These are phyloP conservation scores for Catocala sponsa DNA, from an alignment of 2,888 invertebrate species.

Conservation along the genomic window DNA sequence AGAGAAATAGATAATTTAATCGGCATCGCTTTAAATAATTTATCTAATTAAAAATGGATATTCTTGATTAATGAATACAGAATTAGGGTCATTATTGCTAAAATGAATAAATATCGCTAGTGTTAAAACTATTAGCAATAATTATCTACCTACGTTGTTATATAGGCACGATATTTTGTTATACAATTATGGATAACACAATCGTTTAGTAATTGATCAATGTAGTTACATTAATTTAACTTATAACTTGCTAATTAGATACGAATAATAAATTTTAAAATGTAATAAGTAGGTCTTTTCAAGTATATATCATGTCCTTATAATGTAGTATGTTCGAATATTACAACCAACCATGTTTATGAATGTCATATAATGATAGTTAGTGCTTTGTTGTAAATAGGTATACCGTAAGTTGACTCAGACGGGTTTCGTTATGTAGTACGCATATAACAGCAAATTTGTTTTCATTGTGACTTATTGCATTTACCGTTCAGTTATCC, in stretches of 20 bases:
- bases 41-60: background rate
- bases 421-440: conserved; percentile 51
- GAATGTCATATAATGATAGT: conserved; percentile 29
- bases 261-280: too few relatives aligned
- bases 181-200: too few relatives aligned
- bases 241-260: too few relatives aligned
- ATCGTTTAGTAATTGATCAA: too few relatives aligned
- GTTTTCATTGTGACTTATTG: conserved; percentile 64
- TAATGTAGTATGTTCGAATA: conserved; percentile 1
- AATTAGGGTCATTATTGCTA: too few relatives aligned
- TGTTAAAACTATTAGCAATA: too few relatives aligned
- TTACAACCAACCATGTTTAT: conserved; percentile 19
- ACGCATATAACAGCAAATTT: conserved; percentile 50
- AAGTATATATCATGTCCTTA: background rate
- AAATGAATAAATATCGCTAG: too few relatives aligned
- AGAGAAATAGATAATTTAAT: too few relatives aligned
- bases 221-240: too few relatives aligned
- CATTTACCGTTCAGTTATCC: conserved; percentile 66
- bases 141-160: background rate
- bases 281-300: background rate
- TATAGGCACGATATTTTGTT: background rate
- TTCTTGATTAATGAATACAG: background rate
- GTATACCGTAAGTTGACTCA: conserved; percentile 48
- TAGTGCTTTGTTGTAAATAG: conserved; percentile 45
- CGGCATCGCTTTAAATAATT: too few relatives aligned